Evolutionary conservation across 2,797 vertebrate genomes (phyloP).

Genomic region (Macrochelys suwanniensis): DNA sequence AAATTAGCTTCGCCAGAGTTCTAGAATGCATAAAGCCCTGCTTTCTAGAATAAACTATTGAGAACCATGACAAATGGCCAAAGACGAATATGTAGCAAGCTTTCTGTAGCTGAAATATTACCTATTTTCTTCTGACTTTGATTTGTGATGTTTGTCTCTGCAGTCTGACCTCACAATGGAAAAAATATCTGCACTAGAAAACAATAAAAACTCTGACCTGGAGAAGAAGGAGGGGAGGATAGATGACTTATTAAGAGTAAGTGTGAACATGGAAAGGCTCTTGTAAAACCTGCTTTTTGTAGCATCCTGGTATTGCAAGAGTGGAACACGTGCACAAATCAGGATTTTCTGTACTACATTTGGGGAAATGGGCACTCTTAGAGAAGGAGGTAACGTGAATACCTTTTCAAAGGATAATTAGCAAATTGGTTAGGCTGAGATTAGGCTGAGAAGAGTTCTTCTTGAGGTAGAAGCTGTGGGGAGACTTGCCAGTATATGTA

Average conservation of each 20-base stretch:
- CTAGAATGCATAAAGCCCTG: background rate
- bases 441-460: background rate
- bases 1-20: background rate
- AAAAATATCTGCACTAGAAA: conserved; percentile 98
- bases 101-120: background rate
- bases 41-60: background rate
- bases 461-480: background rate
- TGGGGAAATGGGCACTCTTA: background rate
- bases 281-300: conserved; percentile 13
- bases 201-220: conserved; percentile 98
- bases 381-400: background rate
- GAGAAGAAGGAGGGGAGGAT: conserved; percentile 99
- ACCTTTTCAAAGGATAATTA: background rate
- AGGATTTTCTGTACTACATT: background rate
- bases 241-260: conserved; percentile 98
- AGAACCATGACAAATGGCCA: background rate
- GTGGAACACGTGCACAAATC: background rate
- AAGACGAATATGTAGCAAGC: background rate
- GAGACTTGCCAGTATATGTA: background rate
- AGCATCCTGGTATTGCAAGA: background rate
- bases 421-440: background rate
- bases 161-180: conserved; percentile 99
- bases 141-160: conserved; percentile 43
- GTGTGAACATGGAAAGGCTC: conserved; percentile 66
- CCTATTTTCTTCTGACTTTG: background rate